A percentile compares a stretch with the other conserved stretches of the same genome.
phyloP scores from a whole-genome alignment of 2,113 vertebrate species.

The Xyrauchen texanus region DNA sequence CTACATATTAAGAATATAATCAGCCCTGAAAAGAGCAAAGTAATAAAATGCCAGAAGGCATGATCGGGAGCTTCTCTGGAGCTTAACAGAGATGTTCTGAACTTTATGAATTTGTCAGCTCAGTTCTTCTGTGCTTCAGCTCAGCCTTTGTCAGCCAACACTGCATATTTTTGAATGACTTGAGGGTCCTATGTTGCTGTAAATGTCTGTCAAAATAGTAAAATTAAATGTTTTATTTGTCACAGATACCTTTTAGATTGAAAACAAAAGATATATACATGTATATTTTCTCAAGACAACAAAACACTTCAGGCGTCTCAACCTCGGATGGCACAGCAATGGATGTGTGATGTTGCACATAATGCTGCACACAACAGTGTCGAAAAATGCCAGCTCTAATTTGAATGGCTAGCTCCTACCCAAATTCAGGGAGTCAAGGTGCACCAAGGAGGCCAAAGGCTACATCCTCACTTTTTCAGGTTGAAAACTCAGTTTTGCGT shows the following conservation, averaged over 20 bases:
- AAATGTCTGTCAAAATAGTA: neutral
- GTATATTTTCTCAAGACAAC: too few relatives aligned
- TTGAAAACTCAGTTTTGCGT: too few relatives aligned
- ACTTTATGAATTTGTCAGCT: neutral
- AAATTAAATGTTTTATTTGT: neutral
- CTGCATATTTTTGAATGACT: conserved; percentile 4
- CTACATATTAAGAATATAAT: neutral
- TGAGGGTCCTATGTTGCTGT: conserved; percentile 1
- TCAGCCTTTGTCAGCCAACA: neutral
- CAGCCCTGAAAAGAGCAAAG: neutral
- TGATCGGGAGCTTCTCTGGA: neutral
- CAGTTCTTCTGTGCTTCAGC: neutral
- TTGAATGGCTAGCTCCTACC: too few relatives aligned
- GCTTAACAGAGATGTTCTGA: conserved; percentile 1
- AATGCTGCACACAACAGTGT: too few relatives aligned
- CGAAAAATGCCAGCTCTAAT: too few relatives aligned
- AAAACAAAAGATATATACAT: too few relatives aligned
- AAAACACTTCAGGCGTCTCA: too few relatives aligned
- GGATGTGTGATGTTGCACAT: too few relatives aligned
- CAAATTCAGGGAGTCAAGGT: too few relatives aligned
- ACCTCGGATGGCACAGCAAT: too few relatives aligned
- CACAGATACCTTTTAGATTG: neutral
- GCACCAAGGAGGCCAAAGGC: too few relatives aligned
- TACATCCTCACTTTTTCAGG: too few relatives aligned
- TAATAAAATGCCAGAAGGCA: neutral